phyloP scores from a whole-genome alignment of 1,140 invertebrate species.

The Daktulosphaira vitifoliae region DNA sequence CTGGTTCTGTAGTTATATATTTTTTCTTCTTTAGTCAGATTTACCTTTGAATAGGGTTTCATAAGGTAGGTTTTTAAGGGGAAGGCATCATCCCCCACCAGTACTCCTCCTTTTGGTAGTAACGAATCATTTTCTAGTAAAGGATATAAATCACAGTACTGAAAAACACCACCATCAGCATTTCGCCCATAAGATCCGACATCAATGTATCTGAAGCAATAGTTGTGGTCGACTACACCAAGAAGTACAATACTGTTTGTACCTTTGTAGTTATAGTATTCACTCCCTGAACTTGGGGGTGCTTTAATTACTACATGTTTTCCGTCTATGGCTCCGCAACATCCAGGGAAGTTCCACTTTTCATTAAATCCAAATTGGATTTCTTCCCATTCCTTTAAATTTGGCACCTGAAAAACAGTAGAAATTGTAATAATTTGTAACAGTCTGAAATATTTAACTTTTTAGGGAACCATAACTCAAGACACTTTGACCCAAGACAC shows the following conservation, averaged over 20 bases:
- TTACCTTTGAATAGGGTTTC: slow-evolving; percentile 41
- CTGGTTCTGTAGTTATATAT: slow-evolving; percentile 42
- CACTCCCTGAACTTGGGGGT: slow-evolving; percentile 13
- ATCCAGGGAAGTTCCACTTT: slow-evolving; percentile 44
- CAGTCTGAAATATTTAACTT: neutral
- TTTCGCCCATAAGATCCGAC: slow-evolving; percentile 41
- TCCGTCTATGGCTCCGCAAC: slow-evolving; percentile 45
- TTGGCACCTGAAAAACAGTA: slow-evolving; percentile 35
- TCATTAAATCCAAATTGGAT: neutral
- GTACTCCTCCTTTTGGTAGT: neutral
- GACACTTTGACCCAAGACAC: no score
- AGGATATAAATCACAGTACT: slow-evolving; percentile 30
- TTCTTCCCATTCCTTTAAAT: slow-evolving; percentile 9
- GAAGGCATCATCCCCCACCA: slow-evolving; percentile 40
- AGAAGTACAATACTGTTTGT: slow-evolving; percentile 44
- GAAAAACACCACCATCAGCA: slow-evolving; percentile 41
- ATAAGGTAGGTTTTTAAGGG: slow-evolving; percentile 42
- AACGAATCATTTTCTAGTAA: slow-evolving; percentile 3
- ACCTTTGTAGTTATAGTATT: slow-evolving; percentile 44
- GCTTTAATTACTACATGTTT: slow-evolving; percentile 40
- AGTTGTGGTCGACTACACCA: slow-evolving; percentile 41
- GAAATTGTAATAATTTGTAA: neutral
- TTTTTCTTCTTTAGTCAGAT: slow-evolving; percentile 37
- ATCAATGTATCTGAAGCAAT: slow-evolving; percentile 40
- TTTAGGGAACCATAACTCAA: neutral